Evolutionary conservation across 64 coral and sea anemone species (phyloP).

Genomic region (Catalaphyllia jardinei): DNA sequence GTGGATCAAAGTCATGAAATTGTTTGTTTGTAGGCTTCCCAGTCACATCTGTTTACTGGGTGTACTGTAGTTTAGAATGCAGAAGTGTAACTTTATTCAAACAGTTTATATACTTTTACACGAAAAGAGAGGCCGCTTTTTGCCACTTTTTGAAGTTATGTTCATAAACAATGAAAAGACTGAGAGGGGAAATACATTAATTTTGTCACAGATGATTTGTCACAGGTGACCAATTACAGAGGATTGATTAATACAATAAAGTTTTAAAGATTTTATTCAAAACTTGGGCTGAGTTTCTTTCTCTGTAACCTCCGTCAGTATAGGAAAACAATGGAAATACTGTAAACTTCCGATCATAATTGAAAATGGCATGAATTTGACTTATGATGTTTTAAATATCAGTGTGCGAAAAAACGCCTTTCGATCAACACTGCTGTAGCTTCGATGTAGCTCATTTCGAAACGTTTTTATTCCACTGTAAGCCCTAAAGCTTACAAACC

Average conservation of each 20-base stretch:
- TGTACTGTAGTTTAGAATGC: not conserved
- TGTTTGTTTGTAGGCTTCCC: not conserved
- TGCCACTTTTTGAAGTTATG: not conserved
- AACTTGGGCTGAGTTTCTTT: not conserved
- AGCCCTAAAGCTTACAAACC: too few relatives aligned
- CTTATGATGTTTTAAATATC: too few relatives aligned
- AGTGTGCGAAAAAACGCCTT: too few relatives aligned
- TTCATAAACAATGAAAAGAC: not conserved
- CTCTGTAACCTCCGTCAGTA: not conserved
- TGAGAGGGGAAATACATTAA: not conserved
- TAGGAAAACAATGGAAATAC: not conserved
- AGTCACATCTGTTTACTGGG: not conserved
- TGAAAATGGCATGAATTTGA: too few relatives aligned
- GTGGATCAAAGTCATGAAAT: not conserved
- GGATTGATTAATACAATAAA: not conserved
- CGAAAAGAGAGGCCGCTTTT: not conserved
- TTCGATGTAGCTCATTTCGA: too few relatives aligned
- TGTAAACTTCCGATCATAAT: not conserved
- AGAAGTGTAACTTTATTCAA: not conserved
- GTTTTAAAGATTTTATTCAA: conserved; percentile 2
- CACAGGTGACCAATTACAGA: not conserved
- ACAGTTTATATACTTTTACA: not conserved
- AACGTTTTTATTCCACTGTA: too few relatives aligned
- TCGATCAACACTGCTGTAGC: too few relatives aligned
- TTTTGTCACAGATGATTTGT: not conserved